Base-by-base conservation (phyloP, 2,113 vertebrate species). In the Solenodon paradoxus region DNA sequence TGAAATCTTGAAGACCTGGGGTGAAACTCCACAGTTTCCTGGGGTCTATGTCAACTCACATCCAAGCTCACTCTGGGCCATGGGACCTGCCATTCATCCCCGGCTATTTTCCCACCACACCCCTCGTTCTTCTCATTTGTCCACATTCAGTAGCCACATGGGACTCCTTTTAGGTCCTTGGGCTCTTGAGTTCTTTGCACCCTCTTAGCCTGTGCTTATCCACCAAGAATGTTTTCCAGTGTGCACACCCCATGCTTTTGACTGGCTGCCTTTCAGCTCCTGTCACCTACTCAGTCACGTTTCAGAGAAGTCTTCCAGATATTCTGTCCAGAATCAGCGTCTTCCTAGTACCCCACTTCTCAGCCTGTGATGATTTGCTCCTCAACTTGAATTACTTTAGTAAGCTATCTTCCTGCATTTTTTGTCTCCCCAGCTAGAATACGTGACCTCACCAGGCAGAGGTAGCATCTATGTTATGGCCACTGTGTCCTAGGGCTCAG, bases 1-100 rank as follows among this genome's bases (percentile, higher is more conserved):
- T 85, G 53, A 95, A 71, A 91, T 85, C 40, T 17, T 22, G n/a
- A 80, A 71, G 78, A 51, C 20, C 66, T 71, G 24, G 61, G 20
- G 20, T 59, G 3, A 84, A 85, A 80, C 90, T 64, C n/a, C 9
- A 32, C 17, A 30, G 12, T 38, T 51, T n/a, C 1, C 26, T 55
- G 15, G 15, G 13, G 69, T 59, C 68, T 79, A 28, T 28, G 55
- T 22, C 38, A 55, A 71, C 55, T 42, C 17, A 83, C 63, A 79
- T 24, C 35, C 71, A 74, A 72, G 55, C 30, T 55, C 32, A 6
- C 28, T 12, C 0, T 1, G 2, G 15, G 74, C 85, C 24, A 5
- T 17, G 42, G 45, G 16, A 42, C 49, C 3, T n/a, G 5, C 22
- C 19, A 19, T 64, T 45, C 24, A n/a, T 11, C 5, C 35, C n/a